phyloP scores from a whole-genome alignment of 2,113 vertebrate genomes.

The Bagarius yarrelli region DNA sequence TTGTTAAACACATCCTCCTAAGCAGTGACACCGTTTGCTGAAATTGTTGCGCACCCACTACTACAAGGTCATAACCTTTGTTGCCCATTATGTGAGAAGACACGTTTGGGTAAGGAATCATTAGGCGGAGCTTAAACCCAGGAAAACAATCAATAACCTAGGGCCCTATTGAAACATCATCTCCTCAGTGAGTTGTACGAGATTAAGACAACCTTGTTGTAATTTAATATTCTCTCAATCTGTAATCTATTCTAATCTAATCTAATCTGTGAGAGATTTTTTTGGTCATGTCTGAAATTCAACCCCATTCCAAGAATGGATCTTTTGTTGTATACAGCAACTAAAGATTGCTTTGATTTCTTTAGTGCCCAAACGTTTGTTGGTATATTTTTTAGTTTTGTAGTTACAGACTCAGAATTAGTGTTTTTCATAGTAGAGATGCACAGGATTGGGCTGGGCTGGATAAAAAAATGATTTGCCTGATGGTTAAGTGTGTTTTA shows the following conservation, averaged over 20 bases:
- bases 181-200: not conserved
- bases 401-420: not conserved
- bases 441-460: not conserved
- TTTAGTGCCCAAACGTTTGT: constrained; percentile 3
- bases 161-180: not conserved
- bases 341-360: constrained; percentile 6
- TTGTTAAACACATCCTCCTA: not conserved
- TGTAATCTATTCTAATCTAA: too few species aligned
- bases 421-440: not conserved
- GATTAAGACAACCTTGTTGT: not conserved
- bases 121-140: not conserved
- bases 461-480: not conserved
- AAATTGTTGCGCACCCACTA: not conserved
- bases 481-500: not conserved
- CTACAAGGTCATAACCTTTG: not conserved
- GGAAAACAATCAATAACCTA: not conserved
- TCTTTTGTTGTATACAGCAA: not conserved
- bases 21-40: not conserved
- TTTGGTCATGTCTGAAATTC: too few species aligned
- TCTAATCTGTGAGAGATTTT: too few species aligned
- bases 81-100: not conserved
- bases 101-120: not conserved
- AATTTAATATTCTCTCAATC: too few species aligned
- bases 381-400: not conserved
- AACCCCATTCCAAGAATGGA: too few species aligned